Evolutionary conservation across 1,140 invertebrate genomes (phyloP).

Genomic region (Belonocnema kinseyi): DNA sequence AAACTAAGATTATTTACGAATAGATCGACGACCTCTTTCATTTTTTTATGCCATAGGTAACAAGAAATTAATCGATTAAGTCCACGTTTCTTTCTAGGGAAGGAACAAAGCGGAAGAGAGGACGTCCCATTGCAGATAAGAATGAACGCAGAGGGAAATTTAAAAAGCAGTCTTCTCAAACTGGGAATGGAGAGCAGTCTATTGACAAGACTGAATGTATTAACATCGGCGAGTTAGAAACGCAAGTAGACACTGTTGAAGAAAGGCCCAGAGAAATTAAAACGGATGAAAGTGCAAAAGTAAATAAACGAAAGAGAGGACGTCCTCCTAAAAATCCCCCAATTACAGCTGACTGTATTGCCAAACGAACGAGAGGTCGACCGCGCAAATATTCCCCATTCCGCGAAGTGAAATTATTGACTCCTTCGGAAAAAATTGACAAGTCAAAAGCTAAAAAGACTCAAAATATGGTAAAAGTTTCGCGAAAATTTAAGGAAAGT

Average conservation of each 20-base stretch:
- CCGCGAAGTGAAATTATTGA: no score
- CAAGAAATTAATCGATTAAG: constrained; percentile 11
- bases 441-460: no score
- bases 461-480: neutral
- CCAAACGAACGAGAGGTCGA: neutral
- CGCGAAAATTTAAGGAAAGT: neutral
- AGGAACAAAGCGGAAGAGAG: neutral
- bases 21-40: no score
- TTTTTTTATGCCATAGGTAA: neutral
- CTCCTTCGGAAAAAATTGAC: no score
- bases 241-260: no score
- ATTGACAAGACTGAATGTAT: no score
- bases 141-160: neutral
- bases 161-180: neutral
- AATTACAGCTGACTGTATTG: neutral
- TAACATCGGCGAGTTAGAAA: no score
- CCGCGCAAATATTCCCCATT: neutral
- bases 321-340: neutral
- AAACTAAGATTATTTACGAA: no score
- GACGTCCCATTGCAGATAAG: neutral
- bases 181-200: no score
- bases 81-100: constrained; percentile 17
- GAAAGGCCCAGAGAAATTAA: neutral
- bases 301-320: neutral
- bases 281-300: neutral